Percentiles rank a stretch among this genome's conserved stretches.
Evolutionary conservation across 2,797 vertebrate genomes (phyloP).

Genomic region (Syncerus caffer): DNA sequence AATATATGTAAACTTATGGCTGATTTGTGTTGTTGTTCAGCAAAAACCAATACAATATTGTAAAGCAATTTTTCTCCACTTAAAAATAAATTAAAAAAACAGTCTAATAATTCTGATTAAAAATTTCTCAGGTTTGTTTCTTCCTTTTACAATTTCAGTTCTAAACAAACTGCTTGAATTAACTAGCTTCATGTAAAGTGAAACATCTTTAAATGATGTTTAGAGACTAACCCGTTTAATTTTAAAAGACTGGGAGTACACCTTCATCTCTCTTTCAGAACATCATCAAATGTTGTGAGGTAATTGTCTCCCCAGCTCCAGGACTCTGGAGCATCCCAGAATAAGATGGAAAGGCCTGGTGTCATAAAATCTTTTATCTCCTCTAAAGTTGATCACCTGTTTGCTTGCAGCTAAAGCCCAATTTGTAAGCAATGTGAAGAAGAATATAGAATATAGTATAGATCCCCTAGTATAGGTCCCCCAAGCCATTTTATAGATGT

Average conservation of each 20-base stretch:
- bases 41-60: background rate
- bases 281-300: fast-evolving
- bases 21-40: background rate
- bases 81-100: background rate
- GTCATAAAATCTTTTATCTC: background rate
- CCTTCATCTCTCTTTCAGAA: background rate
- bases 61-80: background rate
- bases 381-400: background rate
- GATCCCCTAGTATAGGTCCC: too few relatives aligned
- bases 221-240: background rate
- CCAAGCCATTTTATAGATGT: background rate
- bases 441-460: background rate
- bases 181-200: background rate
- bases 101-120: background rate
- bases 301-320: background rate
- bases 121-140: background rate
- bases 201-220: background rate
- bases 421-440: background rate
- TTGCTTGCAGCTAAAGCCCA: background rate
- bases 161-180: background rate
- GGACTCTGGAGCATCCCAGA: background rate
- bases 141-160: background rate
- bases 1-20: background rate
- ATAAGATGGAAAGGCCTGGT: too few relatives aligned
- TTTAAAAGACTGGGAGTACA: background rate